Base-by-base conservation (phyloP, 1,140 invertebrate species). In the Drosophila triauraria region DNA sequence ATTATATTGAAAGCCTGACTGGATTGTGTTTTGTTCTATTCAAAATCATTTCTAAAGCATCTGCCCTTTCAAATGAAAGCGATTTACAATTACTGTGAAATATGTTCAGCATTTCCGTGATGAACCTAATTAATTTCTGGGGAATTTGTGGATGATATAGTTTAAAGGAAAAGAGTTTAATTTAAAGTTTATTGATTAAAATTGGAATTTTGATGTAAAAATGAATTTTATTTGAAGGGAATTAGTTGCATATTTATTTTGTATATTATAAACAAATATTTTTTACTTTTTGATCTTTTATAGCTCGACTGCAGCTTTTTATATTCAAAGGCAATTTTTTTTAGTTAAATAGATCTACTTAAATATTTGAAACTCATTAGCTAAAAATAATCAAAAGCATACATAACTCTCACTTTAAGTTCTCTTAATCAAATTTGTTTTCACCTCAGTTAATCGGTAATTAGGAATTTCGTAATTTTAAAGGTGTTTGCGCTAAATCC, bases 101-200 rank as follows among this genome's bases (percentile, higher is more conserved):
- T 32, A 23, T 15, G 0, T 1, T 4, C 4, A 12, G 3, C n/a
- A 2, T 6, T 30, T 23, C 1, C 1, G 1, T 0, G 6, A 20
- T 15, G 4, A 2, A 30, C 15, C 23, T 3, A 23, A 38, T 38
- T 0, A 5, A n/a, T 10, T 54, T 38, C 13, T 9, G 12, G 2
- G 5, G 13, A 38, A 54, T 2, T 15, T 8, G 20, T 20, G 20
- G 20, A 20, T 20, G 20, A 20, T 20, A 5, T 1, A 8, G 1
- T 8, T 53, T 8, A 3, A 1, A 13, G 1, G 15, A 3, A 1
- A 17, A 6, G 2, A 17, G 17, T 4, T 20, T 17, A 20, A 20
- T 20, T 3, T 13, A 20, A 0, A 20, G 2, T 20, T 15, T 20
- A 35, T 15, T 53, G 1, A 9, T 3, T 8, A 2, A 5, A 53